Conservation (phyloP, 1,140 invertebrate species). For the Procambarus clarkii region DNA sequence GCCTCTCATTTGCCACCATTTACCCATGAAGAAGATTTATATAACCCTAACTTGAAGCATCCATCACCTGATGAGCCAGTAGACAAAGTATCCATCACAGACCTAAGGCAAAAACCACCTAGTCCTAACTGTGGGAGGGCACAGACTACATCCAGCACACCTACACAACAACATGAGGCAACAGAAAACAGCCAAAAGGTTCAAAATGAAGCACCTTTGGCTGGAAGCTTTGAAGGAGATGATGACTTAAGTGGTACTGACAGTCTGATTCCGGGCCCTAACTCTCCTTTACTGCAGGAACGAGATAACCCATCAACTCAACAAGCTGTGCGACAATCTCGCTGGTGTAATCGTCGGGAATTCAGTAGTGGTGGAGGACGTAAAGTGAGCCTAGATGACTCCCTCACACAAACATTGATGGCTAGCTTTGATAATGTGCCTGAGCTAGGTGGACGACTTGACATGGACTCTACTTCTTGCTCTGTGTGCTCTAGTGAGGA, state of each 20-base stretch:
- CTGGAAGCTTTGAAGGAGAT: slow-evolving; percentile 44
- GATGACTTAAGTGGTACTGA: slow-evolving; percentile 53
- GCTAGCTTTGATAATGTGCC: slow-evolving; percentile 71
- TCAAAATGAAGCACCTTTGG: slow-evolving; percentile 43
- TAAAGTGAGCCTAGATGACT: slow-evolving; percentile 70
- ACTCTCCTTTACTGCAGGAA: slow-evolving; percentile 44
- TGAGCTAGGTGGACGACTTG: slow-evolving; percentile 68
- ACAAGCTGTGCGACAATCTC: slow-evolving; percentile 50
- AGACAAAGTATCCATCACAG: slow-evolving; percentile 67
- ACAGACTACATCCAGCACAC: slow-evolving; percentile 31
- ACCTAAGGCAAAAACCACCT: slow-evolving; percentile 50
- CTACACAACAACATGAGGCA: neutral
- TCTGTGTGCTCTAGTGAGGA: slow-evolving; percentile 71
- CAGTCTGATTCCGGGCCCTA: slow-evolving; percentile 40
- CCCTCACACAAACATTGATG: slow-evolving; percentile 66
- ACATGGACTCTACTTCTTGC: slow-evolving; percentile 72
- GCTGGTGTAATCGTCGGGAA: slow-evolving; percentile 54
- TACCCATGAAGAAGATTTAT: slow-evolving; percentile 41
- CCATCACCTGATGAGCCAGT: slow-evolving; percentile 70
- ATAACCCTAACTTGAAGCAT: slow-evolving; percentile 67
- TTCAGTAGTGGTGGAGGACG: slow-evolving; percentile 58
- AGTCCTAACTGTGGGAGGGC: slow-evolving; percentile 27
- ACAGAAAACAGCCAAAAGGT: neutral
- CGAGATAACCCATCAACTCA: slow-evolving; percentile 41
- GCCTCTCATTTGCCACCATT: slow-evolving; percentile 35